Base-by-base conservation (phyloP, 2,113 vertebrate species). In the Nyctereutes procyonoides region DNA sequence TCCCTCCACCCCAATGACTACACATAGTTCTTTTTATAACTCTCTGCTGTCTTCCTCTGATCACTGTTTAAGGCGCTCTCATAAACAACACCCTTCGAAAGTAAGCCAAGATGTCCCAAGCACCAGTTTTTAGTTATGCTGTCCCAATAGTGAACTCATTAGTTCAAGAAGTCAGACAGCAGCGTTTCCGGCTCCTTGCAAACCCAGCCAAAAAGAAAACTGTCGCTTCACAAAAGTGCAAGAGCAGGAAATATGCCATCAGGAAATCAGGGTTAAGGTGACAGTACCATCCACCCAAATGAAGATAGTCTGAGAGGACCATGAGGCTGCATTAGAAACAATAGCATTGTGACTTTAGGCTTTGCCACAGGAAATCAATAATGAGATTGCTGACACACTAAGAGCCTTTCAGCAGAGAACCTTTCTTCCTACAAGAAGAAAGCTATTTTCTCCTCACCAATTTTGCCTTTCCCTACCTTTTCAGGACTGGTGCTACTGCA, bases 71-170 rank as follows among this genome's bases (percentile, higher is more conserved):
- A 92, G 76, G 79, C 38, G 0, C 60, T 96, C 77, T 96, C 96
- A 89, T 94, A 97, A 97, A 98, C 95, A 96, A 88, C 88, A 96
- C 67, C 62, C 93, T 93, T 83, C 62, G 0, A 71, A 88, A 91
- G 79, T 32, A 35, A 92, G 90, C 95, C 95, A 97, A 95, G 77
- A 95, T 92, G 95, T 96, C 96, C 84, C 96, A 85, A 97, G 98
- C 98, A 98, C 98, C 98, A 98, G 97, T 51, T 96, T 98, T 98
- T 97, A 98, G 98, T 98, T 98, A 98, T 93, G 97, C 96, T 96
- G 96, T 98, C 98, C 98, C 96, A 97, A 73, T 97, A 98, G 98
- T 98, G 98, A 98, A 98, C 98, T 98, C 91, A 38, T 95, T 96
- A 94, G 96, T 99, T 98, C 93, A 96, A 98, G 96, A 98, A 98